These are phyloP conservation scores for Drosophila quadrilineata DNA, from an alignment of 1,140 invertebrate genomes.

Conservation along the genomic window DNA sequence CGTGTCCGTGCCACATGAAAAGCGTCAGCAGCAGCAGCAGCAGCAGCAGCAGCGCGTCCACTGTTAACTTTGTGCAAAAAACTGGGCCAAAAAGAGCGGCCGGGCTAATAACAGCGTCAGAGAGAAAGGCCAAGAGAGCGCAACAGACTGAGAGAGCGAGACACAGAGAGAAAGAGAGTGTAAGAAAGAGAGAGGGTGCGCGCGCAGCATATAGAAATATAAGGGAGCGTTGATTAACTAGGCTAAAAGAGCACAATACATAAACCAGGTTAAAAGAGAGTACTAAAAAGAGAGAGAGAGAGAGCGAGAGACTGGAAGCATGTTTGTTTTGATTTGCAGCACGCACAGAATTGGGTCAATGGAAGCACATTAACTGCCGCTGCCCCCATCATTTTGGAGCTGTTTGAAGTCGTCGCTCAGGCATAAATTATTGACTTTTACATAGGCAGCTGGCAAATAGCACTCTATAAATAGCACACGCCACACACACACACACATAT, in stretches of 20 bases:
- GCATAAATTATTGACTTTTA: slow-evolving; percentile 69
- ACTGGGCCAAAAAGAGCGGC: slow-evolving; percentile 59
- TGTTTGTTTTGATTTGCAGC: slow-evolving; percentile 55
- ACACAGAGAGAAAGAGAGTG: not conserved
- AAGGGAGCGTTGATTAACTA: not conserved
- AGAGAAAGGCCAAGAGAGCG: slow-evolving; percentile 20
- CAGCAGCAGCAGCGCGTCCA: not conserved
- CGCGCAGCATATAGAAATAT: slow-evolving; percentile 3
- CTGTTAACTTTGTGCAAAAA: slow-evolving; percentile 51
- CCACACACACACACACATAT: not conserved
- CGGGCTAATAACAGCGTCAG: slow-evolving; percentile 40
- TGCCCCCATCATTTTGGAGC: slow-evolving; percentile 13
- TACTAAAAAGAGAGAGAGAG: too few species aligned
- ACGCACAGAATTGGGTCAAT: slow-evolving; percentile 57
- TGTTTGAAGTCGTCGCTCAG: slow-evolving; percentile 31
- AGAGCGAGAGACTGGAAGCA: slow-evolving; percentile 37
- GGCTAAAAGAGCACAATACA: slow-evolving; percentile 4
- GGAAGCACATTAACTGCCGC: slow-evolving; percentile 48
- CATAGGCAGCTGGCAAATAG: slow-evolving; percentile 9
- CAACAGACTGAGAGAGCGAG: not conserved
- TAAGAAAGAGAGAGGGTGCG: not conserved
- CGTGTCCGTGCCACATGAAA: slow-evolving; percentile 47
- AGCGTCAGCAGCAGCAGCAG: slow-evolving; percentile 24
- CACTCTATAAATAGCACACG: slow-evolving; percentile 57
- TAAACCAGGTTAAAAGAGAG: slow-evolving; percentile 16